Conservation (phyloP, 2,797 vertebrate species). For the Leuciscus waleckii region DNA sequence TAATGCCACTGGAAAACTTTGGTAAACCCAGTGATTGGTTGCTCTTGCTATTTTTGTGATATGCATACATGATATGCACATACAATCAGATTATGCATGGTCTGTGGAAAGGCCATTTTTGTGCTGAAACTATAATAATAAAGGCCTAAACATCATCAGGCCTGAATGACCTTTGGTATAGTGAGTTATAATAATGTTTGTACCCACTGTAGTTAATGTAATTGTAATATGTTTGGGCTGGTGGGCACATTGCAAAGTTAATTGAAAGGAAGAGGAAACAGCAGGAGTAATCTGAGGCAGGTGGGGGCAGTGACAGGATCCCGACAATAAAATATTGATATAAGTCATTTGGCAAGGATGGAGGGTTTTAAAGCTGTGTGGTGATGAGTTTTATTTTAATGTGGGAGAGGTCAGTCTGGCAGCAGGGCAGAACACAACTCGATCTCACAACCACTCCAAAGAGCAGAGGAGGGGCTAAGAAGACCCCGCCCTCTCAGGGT, state of each 20-base stretch:
- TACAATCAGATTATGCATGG: background rate
- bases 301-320: conserved; percentile 55
- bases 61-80: background rate
- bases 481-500: background rate
- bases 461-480: background rate
- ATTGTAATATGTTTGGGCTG: conserved; percentile 27
- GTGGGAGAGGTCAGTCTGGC: conserved; percentile 54
- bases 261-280: conserved; percentile 19
- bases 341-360: conserved; percentile 72
- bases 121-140: background rate
- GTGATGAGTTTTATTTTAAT: conserved; percentile 72
- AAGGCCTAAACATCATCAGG: background rate
- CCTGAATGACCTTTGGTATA: conserved; percentile 7
- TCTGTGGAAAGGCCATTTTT: background rate
- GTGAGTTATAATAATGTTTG: conserved; percentile 24
- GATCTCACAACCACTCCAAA: background rate
- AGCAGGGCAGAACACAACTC: conserved; percentile 5
- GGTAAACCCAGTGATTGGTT: background rate
- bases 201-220: background rate
- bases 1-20: background rate
- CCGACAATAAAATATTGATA: conserved; percentile 71
- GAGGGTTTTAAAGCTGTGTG: conserved; percentile 71
- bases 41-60: background rate
- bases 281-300: background rate
- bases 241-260: conserved; percentile 17